A percentile compares a stretch with the other conserved stretches of the same genome.
phyloP scores from a whole-genome alignment of 35 echinoderm and acorn worm genomes.

The Acanthaster planci region DNA sequence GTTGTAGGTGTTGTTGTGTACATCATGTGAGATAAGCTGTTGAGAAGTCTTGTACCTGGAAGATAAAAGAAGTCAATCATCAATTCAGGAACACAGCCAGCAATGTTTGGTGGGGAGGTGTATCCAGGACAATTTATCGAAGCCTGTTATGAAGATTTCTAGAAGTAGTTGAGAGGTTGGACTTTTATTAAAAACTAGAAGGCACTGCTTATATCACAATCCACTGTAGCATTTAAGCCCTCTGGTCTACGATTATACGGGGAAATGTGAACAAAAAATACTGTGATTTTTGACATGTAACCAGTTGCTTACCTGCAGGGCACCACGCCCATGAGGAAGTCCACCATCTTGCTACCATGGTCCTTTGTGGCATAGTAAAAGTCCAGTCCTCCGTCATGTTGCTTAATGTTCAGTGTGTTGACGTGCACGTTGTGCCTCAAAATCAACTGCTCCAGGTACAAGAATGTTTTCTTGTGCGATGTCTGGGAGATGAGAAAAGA shows the following conservation, averaged over 20 bases:
- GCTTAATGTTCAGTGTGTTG: slow-evolving; percentile 87
- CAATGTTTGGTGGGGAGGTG: no score
- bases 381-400: slow-evolving; percentile 90
- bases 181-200: no score
- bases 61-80: slow-evolving; percentile 13
- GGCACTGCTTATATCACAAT: no score
- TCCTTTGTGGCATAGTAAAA: slow-evolving; percentile 77
- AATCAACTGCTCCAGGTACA: slow-evolving; percentile 94
- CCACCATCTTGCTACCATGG: slow-evolving; percentile 86
- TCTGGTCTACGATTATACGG: no score
- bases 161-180: no score
- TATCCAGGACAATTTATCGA: no score
- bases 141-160: no score
- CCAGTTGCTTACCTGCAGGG: slow-evolving; percentile 84
- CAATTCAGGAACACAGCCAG: no score
- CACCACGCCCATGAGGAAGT: slow-evolving; percentile 76
- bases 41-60: slow-evolving; percentile 82
- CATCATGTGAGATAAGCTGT: slow-evolving; percentile 90
- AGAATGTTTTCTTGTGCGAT: slow-evolving; percentile 96
- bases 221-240: no score
- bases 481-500: slow-evolving; percentile 53
- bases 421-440: slow-evolving; percentile 84
- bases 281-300: background rate
- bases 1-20: slow-evolving; percentile 93
- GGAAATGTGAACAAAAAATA: no score